phyloP scores from a whole-genome alignment of 2,888 invertebrate genomes.

The Norana najaformis region DNA sequence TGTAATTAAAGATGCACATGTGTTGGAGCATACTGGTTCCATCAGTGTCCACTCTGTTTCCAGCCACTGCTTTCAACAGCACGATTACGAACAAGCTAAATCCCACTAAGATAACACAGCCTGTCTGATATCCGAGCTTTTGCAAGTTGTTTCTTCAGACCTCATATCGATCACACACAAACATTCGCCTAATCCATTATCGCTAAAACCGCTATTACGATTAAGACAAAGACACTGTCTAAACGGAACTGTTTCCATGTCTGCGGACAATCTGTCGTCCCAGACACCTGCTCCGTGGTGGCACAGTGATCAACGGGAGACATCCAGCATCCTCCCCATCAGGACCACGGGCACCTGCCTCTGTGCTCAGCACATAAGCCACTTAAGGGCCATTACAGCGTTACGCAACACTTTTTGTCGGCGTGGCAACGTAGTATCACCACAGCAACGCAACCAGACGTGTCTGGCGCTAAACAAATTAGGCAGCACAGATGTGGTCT shows the following conservation, averaged over 20 bases:
- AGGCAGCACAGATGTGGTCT: background rate
- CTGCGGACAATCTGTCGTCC: background rate
- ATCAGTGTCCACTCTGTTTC: background rate
- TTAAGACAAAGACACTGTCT: too few species aligned
- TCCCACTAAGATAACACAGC: too few species aligned
- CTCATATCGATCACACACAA: too few species aligned
- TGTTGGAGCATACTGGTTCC: background rate
- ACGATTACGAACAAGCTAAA: too few species aligned
- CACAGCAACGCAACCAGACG: background rate
- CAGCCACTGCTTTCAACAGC: background rate
- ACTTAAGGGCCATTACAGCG: background rate
- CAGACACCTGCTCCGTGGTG: background rate
- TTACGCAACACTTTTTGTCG: slow-evolving; percentile 13
- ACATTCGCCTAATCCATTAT: background rate
- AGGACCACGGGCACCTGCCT: background rate
- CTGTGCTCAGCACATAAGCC: background rate
- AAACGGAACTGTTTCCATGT: background rate
- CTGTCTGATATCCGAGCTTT: too few species aligned
- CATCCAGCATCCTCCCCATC: background rate
- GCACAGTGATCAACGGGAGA: background rate
- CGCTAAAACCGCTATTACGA: background rate
- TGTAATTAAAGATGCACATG: too few species aligned
- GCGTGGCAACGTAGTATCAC: background rate
- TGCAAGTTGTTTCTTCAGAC: too few species aligned
- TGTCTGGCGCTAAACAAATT: too few species aligned